Conservation (phyloP, 2,113 vertebrate species). For the Cisticola juncidis region DNA sequence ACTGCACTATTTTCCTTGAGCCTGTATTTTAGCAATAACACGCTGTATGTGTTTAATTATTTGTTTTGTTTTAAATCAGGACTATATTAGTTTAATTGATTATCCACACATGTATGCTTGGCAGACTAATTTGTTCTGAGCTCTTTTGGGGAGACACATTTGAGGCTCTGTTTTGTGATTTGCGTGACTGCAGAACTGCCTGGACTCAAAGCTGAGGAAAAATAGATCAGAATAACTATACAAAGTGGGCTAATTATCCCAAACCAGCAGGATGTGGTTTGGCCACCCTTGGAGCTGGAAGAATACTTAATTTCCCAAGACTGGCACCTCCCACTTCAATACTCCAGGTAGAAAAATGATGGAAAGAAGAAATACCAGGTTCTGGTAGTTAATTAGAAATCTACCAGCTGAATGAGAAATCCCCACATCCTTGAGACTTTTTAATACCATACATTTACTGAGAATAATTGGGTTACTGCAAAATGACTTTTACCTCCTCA, state of each 20-base stretch:
- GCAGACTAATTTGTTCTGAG: neutral
- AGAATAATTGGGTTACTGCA: neutral
- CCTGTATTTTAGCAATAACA: neutral
- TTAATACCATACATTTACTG: neutral
- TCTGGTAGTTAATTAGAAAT: neutral
- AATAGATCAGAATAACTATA: neutral
- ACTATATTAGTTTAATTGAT: neutral
- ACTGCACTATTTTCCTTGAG: neutral
- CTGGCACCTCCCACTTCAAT: neutral
- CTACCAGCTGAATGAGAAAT: neutral
- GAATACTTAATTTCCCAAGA: neutral
- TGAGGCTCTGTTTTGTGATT: neutral
- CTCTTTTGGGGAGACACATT: neutral
- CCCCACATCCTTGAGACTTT: neutral
- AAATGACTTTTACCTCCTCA: neutral
- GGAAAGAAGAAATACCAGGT: neutral
- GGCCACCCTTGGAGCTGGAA: neutral
- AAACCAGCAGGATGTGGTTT: neutral
- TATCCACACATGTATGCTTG: neutral
- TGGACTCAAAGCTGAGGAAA: neutral
- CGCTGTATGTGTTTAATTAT: neutral
- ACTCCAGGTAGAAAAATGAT: neutral
- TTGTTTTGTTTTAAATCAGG: conserved; percentile 12
- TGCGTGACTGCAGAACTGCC: neutral
- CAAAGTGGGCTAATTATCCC: neutral